These are phyloP conservation scores for Periplaneta americana DNA, from an alignment of 1,140 invertebrate genomes.

Conservation along the genomic window DNA sequence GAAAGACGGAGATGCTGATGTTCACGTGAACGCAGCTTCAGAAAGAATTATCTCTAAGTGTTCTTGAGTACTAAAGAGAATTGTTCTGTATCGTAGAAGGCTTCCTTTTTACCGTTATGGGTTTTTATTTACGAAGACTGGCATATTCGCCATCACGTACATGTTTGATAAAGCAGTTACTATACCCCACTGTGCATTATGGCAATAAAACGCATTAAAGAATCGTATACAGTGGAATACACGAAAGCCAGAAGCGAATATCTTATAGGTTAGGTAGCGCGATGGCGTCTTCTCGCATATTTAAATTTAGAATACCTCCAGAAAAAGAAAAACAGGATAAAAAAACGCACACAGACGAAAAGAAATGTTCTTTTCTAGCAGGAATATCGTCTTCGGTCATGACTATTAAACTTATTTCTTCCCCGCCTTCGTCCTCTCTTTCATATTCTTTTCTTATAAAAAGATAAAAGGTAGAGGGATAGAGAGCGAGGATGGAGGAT, in stretches of 20 bases:
- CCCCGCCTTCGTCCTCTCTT: not conserved
- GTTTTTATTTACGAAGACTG: not conserved
- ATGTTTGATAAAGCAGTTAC: not conserved
- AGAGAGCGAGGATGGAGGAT: not conserved
- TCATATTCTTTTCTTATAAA: not conserved
- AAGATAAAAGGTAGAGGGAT: not conserved
- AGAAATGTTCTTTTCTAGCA: not conserved
- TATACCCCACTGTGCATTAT: not conserved
- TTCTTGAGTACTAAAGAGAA: too few species aligned
- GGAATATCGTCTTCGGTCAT: not conserved
- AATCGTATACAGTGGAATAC: not conserved
- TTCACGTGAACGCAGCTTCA: too few species aligned
- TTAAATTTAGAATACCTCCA: not conserved
- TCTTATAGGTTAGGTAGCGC: not conserved
- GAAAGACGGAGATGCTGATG: too few species aligned
- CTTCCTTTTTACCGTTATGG: too few species aligned
- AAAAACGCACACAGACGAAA: not conserved
- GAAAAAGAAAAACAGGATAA: not conserved
- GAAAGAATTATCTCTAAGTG: too few species aligned
- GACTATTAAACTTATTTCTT: not conserved
- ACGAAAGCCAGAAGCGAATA: not conserved
- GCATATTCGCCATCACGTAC: not conserved
- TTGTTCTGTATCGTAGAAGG: too few species aligned
- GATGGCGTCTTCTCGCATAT: not conserved
- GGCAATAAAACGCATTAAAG: not conserved